Evolutionary conservation across 2,113 vertebrate species (phyloP).

Genomic region (Glaucomys volans): DNA sequence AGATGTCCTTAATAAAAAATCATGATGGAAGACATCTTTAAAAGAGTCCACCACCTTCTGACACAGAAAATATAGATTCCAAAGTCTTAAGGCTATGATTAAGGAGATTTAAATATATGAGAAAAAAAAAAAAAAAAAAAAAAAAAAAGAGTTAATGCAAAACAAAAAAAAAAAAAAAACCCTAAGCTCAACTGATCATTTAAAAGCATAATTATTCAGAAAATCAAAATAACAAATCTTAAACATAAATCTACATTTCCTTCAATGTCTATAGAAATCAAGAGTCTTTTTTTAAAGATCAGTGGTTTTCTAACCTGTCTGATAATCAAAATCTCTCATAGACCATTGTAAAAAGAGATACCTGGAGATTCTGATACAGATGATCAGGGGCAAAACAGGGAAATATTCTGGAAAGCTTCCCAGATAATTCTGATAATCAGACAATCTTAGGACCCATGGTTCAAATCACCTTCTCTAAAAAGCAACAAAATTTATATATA

Average conservation of each 20-base stretch:
- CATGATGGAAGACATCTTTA: background rate
- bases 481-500: background rate
- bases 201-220: background rate
- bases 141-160: background rate
- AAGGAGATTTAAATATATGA: background rate
- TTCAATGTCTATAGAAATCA: background rate
- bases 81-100: background rate
- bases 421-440: background rate
- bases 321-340: background rate
- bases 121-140: background rate
- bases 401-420: background rate
- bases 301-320: background rate
- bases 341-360: background rate
- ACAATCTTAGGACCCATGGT: background rate
- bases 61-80: background rate
- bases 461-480: background rate
- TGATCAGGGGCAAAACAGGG: rapidly evolving
- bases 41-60: background rate
- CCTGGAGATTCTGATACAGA: background rate
- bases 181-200: background rate
- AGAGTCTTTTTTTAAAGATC: background rate
- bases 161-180: background rate
- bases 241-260: background rate
- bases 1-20: background rate
- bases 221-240: background rate